Evolutionary conservation across 2,797 vertebrate genomes (phyloP).

Genomic region (Danio jaintianensis): DNA sequence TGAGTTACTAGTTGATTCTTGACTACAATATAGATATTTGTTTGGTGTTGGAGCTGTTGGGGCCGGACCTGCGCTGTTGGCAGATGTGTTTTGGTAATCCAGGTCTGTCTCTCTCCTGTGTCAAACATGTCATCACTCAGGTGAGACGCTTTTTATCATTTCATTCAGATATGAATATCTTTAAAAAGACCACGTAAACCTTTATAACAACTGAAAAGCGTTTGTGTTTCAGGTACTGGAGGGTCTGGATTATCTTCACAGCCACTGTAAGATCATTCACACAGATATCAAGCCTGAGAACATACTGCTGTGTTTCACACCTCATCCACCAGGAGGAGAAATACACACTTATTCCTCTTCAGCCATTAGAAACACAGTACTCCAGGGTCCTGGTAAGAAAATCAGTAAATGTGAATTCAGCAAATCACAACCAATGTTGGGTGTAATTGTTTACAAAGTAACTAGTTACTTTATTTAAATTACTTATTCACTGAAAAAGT

Average conservation of each 20-base stretch:
- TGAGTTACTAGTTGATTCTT: conserved; percentile 55
- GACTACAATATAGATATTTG: conserved; percentile 77
- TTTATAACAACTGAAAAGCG: not conserved
- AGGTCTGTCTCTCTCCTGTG: conserved; percentile 77
- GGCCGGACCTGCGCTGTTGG: conserved; percentile 82
- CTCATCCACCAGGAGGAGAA: not conserved
- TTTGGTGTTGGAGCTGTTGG: conserved; percentile 86
- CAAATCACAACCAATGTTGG: too few species aligned
- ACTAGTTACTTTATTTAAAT: too few species aligned
- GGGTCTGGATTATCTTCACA: conserved; percentile 86
- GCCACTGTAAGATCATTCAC: conserved; percentile 85
- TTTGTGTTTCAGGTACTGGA: conserved; percentile 80
- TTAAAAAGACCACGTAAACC: not conserved
- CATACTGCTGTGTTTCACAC: conserved; percentile 74
- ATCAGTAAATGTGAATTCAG: not conserved
- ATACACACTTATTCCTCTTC: not conserved
- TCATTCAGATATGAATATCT: not conserved
- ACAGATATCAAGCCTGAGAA: conserved; percentile 89
- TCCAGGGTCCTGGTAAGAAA: conserved; percentile 30
- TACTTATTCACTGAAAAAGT: too few species aligned
- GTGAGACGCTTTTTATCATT: conserved; percentile 64
- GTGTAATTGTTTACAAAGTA: too few species aligned
- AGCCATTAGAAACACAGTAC: conserved; percentile 12
- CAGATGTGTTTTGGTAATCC: conserved; percentile 76
- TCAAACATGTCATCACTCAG: conserved; percentile 84